These are phyloP conservation scores for Felis chaus DNA, from an alignment of 2,113 vertebrate species.

Conservation along the genomic window DNA sequence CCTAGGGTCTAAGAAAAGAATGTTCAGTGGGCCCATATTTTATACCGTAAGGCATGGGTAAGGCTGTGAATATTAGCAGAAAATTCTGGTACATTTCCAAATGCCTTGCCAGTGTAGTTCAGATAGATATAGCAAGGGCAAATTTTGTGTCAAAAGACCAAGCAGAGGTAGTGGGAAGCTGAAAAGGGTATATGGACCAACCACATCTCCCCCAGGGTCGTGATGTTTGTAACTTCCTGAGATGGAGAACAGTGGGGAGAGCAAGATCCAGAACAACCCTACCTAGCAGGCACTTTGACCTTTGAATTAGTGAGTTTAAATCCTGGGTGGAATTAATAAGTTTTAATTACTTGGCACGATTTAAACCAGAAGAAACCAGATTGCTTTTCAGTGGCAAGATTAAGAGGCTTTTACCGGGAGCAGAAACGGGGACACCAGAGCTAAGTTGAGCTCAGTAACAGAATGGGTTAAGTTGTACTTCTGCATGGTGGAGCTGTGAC, in stretches of 20 bases:
- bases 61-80: neutral
- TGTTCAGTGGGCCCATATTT: neutral
- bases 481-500: neutral
- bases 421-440: neutral
- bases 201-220: neutral
- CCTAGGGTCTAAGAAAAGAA: neutral
- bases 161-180: neutral
- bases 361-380: constrained; percentile 36
- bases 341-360: constrained; percentile 33
- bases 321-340: neutral
- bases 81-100: neutral
- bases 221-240: neutral
- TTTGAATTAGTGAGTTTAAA: constrained; percentile 49
- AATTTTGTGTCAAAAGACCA: neutral
- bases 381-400: neutral
- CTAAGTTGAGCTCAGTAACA: neutral
- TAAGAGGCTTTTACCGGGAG: neutral
- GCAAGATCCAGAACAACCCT: neutral
- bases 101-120: neutral
- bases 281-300: neutral
- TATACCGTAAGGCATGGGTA: neutral
- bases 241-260: neutral
- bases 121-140: neutral
- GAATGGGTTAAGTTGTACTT: neutral
- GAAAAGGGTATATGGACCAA: neutral